Conservation (phyloP, 2,113 vertebrate species). For the Syrrhaptes paradoxus region DNA sequence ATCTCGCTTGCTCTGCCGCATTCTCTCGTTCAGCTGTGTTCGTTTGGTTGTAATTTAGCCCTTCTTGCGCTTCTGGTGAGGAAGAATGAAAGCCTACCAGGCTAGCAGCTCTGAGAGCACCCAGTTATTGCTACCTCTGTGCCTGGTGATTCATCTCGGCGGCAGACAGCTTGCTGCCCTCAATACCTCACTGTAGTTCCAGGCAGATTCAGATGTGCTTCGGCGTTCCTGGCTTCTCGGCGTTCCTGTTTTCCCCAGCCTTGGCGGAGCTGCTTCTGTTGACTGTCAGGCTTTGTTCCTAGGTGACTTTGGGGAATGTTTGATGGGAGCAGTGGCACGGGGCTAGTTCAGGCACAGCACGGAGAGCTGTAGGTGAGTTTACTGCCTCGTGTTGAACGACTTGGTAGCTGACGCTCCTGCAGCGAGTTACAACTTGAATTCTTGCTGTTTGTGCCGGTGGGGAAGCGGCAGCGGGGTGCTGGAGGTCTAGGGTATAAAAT, state of each 20-base stretch:
- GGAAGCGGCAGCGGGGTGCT: not conserved
- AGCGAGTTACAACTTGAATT: not conserved
- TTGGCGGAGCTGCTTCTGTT: not conserved
- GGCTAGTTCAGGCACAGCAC: not conserved
- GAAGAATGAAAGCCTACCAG: not conserved
- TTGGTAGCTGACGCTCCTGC: not conserved
- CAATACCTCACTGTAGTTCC: not conserved
- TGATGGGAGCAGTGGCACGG: accelerated
- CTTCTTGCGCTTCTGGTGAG: not conserved
- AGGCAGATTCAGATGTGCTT: not conserved
- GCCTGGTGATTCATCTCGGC: not conserved
- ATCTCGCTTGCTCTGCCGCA: not conserved
- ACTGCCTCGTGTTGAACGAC: not conserved
- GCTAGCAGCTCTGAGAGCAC: not conserved
- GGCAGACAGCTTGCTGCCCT: constrained; percentile 2
- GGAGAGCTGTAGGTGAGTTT: not conserved
- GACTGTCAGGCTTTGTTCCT: not conserved
- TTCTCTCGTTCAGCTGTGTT: not conserved
- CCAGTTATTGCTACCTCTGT: not conserved
- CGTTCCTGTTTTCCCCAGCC: not conserved
- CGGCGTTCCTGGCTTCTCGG: not conserved
- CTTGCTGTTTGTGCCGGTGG: not conserved
- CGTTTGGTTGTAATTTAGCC: not conserved
- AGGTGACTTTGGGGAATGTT: not conserved
- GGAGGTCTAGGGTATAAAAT: not conserved